Percentiles rank a stretch among this genome's conserved stretches.
Conservation (phyloP, 1,140 invertebrate species). For the Drosophila malerkotliana region DNA sequence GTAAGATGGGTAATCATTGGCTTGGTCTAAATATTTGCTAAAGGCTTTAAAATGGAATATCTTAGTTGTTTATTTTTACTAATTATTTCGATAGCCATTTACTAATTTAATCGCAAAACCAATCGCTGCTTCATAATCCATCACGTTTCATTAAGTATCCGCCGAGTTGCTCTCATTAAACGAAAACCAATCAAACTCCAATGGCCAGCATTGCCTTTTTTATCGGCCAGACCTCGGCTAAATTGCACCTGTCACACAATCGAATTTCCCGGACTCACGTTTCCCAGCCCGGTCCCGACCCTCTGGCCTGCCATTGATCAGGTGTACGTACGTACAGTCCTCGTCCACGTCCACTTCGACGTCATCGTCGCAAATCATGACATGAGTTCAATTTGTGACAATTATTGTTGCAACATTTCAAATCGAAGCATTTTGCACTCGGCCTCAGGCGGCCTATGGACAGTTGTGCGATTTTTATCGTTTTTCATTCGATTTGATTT, state of each 20-base stretch:
- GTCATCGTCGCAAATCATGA: constrained; percentile 59
- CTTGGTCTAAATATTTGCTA: constrained; percentile 9
- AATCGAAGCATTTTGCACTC: constrained; percentile 63
- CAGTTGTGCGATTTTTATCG: constrained; percentile 62
- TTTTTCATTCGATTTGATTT: constrained; percentile 59
- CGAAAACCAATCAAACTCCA: constrained; percentile 34
- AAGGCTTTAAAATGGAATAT: no score
- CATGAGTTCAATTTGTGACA: constrained; percentile 69
- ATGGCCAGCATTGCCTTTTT: constrained; percentile 13
- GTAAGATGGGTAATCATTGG: background rate
- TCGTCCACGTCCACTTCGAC: constrained; percentile 23
- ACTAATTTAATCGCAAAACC: background rate
- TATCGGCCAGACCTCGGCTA: constrained; percentile 40
- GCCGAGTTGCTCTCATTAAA: constrained; percentile 22
- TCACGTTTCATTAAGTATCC: background rate
- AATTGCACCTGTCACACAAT: constrained; percentile 63
- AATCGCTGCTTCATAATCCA: background rate
- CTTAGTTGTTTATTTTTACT: background rate
- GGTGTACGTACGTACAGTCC: constrained; percentile 11
- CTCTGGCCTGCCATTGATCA: constrained; percentile 17
- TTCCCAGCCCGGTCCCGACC: background rate
- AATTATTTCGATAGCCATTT: background rate
- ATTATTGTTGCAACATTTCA: constrained; percentile 69
- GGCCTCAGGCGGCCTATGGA: constrained; percentile 51
- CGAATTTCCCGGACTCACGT: constrained; percentile 39